phyloP scores from a whole-genome alignment of 2,797 vertebrate species.

The Enteromius paludinosus region DNA sequence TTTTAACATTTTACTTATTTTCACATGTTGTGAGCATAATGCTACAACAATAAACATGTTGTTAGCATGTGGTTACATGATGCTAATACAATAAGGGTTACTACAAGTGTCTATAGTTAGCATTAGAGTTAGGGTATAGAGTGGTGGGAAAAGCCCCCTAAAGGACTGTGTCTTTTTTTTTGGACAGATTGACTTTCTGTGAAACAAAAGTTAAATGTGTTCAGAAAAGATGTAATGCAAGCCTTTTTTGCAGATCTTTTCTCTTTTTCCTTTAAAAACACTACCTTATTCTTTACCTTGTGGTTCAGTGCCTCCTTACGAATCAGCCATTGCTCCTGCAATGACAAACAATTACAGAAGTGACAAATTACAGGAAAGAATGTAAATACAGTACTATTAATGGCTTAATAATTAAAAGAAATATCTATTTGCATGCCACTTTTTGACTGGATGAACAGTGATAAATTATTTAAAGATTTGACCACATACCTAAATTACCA shows the following conservation, averaged over 20 bases:
- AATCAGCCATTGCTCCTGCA: neutral
- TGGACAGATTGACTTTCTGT: neutral
- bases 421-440: neutral
- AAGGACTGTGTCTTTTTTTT: neutral
- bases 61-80: too few species aligned
- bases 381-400: slow-evolving; percentile 42
- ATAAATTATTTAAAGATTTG: neutral
- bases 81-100: too few species aligned
- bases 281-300: neutral
- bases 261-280: neutral
- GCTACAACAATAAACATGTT: too few species aligned
- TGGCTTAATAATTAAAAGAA: slow-evolving; percentile 28
- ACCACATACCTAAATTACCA: neutral
- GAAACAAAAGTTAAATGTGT: neutral
- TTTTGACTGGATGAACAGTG: slow-evolving; percentile 45
- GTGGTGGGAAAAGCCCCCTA: neutral
- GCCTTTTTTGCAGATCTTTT: neutral
- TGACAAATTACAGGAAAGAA: neutral
- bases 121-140: too few species aligned
- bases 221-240: neutral
- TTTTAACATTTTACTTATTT: too few species aligned
- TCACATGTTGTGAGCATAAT: too few species aligned
- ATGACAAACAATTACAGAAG: neutral
- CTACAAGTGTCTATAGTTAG: too few species aligned
- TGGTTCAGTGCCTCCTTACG: neutral